Percentiles rank a stretch among this genome's conserved stretches.
phyloP scores from a whole-genome alignment of 2,888 invertebrate genomes.

The Lordiphosa fenestrarum region DNA sequence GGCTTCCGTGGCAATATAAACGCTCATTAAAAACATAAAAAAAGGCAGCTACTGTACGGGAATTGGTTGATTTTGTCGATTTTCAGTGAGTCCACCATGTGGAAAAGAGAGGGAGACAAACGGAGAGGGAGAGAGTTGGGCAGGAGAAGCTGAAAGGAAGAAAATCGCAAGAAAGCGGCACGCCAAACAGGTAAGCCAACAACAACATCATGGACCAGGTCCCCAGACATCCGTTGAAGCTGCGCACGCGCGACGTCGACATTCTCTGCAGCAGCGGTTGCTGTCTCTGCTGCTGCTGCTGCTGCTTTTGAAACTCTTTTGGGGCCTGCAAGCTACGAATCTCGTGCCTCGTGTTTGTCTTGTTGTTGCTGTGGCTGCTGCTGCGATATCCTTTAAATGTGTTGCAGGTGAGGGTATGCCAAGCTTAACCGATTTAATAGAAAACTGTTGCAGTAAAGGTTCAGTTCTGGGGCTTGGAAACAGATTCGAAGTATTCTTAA shows the following conservation, averaged over 20 bases:
- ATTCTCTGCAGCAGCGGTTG: constrained; percentile 17
- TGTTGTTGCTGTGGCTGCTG: constrained; percentile 31
- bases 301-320: constrained; percentile 37
- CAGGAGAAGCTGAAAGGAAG: constrained; percentile 27
- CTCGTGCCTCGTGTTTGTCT: constrained; percentile 60
- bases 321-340: constrained; percentile 33
- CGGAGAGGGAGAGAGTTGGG: constrained; percentile 17
- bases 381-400: constrained; percentile 10
- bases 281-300: constrained; percentile 12
- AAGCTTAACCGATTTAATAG: not conserved
- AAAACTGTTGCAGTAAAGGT: too few relatives aligned
- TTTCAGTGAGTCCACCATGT: constrained; percentile 31
- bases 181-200: constrained; percentile 65
- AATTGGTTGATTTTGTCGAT: constrained; percentile 73
- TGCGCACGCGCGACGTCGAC: constrained; percentile 75
- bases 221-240: constrained; percentile 65
- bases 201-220: constrained; percentile 37
- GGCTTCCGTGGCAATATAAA: constrained; percentile 59
- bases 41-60: constrained; percentile 72
- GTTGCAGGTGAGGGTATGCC: not conserved
- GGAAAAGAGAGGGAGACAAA: constrained; percentile 1
- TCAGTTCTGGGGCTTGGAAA: not conserved
- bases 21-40: constrained; percentile 76
- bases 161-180: constrained; percentile 61
- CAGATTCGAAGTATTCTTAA: too few relatives aligned